Base-by-base conservation (phyloP, 2,888 invertebrate genomes). In the Prionchulus punctatus region DNA sequence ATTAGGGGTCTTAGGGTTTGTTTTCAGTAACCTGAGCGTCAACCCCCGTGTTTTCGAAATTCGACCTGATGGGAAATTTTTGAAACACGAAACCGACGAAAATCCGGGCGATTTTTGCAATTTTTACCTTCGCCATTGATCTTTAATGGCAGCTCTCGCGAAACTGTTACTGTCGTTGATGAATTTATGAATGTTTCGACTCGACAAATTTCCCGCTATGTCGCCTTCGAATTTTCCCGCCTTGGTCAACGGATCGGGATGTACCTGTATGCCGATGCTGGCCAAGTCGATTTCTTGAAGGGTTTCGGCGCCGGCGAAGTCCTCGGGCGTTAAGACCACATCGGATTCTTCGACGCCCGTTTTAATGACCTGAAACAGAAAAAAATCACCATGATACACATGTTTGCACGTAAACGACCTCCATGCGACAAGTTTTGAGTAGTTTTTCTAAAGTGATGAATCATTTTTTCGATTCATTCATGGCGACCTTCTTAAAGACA, bases 41-140 rank as follows among this genome's bases (percentile, higher is more conserved):
- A n/a, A n/a, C n/a, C n/a, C n/a, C n/a, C n/a, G n/a, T n/a, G n/a
- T n/a, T n/a, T n/a, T n/a, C n/a, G n/a, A n/a, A n/a, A n/a, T n/a
- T n/a, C n/a, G n/a, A n/a, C n/a, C n/a, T n/a, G n/a, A n/a, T n/a
- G n/a, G n/a, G n/a, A n/a, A n/a, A n/a, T n/a, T n/a, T n/a, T n/a
- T n/a, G n/a, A n/a, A n/a, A n/a, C n/a, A n/a, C n/a, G n/a, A n/a
- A n/a, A n/a, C n/a, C n/a, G n/a, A n/a, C n/a, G n/a, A n/a, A n/a
- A n/a, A n/a, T n/a, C n/a, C n/a, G n/a, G n/a, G n/a, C n/a, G n/a
- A n/a, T n/a, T n/a, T n/a, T n/a, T n/a, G n/a, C n/a, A n/a, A n/a
- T n/a, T n/a, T n/a, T 67, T 68, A 68, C 27, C 61, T 58, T 43
- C 66, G 42, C 54, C 54, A 57, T 18, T 12, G 1, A 1, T 15